Evolutionary conservation across 2,113 vertebrate species (phyloP).

Genomic region (Dipodomys ordii): DNA sequence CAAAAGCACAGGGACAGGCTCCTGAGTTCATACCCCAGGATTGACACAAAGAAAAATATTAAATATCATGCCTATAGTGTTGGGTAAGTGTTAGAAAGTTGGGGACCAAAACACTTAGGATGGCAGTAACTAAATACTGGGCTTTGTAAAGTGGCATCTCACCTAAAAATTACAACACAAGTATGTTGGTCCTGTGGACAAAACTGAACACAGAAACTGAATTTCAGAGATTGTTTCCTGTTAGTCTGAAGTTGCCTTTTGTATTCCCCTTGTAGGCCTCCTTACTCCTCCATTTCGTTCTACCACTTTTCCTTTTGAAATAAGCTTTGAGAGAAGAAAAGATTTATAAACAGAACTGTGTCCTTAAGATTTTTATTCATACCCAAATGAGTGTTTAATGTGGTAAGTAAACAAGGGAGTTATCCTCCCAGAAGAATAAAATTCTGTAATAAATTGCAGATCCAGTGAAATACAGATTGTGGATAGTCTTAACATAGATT

Average conservation of each 20-base stretch:
- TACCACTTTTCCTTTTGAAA: not conserved
- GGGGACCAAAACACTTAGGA: slow-evolving; percentile 1
- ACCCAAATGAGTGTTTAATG: too few relatives aligned
- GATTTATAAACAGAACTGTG: too few relatives aligned
- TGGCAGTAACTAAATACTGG: not conserved
- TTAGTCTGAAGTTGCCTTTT: not conserved
- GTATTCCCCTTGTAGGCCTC: not conserved
- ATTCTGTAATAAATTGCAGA: too few relatives aligned
- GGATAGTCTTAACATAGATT: too few relatives aligned
- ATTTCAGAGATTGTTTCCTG: not conserved
- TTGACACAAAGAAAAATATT: not conserved
- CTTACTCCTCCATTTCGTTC: not conserved
- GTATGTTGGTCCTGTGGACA: not conserved
- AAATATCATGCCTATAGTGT: not conserved
- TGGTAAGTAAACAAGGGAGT: too few relatives aligned
- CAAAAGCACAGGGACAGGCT: too few relatives aligned
- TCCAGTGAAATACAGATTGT: too few relatives aligned
- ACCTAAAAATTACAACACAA: not conserved
- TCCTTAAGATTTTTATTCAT: too few relatives aligned
- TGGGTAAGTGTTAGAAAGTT: slow-evolving; percentile 15
- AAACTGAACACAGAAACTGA: not conserved
- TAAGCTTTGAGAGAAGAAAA: too few relatives aligned
- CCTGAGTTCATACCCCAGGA: too few relatives aligned
- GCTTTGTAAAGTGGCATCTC: not conserved
- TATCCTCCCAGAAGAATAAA: too few relatives aligned